Evolutionary conservation across 92 coral and sea anemone species (phyloP), one percentile per base, ranked within the genome.

Genomic region (Epizoanthus scotinus): DNA sequence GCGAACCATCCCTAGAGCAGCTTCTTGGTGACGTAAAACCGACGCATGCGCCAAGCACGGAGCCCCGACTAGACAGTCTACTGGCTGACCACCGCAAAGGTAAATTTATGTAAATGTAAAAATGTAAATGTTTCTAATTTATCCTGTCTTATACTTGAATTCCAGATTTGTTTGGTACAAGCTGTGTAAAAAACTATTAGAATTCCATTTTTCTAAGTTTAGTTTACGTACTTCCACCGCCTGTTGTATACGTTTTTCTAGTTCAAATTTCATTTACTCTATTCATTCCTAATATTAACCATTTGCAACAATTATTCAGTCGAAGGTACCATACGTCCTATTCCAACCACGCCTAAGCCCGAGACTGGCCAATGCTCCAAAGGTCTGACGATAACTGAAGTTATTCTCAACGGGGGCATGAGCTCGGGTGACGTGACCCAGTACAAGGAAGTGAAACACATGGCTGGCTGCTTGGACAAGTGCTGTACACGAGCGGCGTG

Each of bases 401-500:
- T 95, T 1, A 95, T 94, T 42, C 79, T 95, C 28, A 93, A 89
- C 27, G 98, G 98, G 17, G 99, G 99, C 9, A 92, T 95, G 87
- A 97, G 98, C 20, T 91, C 99, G 2, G 99, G 99, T 53, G 91
- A 93, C 81, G 99, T 95, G 36, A 73, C 90, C 25, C 96, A 95
- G 91, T 91, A 81, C 65, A 83, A 87, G 9, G 80, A 93, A 65
- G 82, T 93, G 40, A 55, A 86, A 15, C 84, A 87, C 19, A 82
- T 95, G 58, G 84, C 82, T 42, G 79, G 78, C 17, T 95, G 99
- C 63, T 89, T 90, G 31, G 89, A 84, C 14, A 94, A 93, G 55
- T 95, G 99, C 53, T 95, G 99, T 58, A 7, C 69, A 70, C 53
- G 81, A 27, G 82, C 83, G 10, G 78, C 63, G 63, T 95, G 99